Evolutionary conservation across 2,113 vertebrate species (phyloP).

Genomic region (Morone saxatilis): DNA sequence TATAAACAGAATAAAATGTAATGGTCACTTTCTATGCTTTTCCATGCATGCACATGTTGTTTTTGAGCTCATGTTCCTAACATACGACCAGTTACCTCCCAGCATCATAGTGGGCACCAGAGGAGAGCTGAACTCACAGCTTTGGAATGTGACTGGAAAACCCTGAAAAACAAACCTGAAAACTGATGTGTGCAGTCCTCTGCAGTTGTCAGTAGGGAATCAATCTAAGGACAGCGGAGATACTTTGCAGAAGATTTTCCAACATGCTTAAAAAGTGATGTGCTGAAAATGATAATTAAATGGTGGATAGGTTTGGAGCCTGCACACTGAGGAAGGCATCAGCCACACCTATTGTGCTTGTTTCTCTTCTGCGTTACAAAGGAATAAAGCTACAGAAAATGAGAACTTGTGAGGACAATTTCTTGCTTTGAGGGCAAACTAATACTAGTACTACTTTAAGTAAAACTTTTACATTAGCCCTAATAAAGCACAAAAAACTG

Average conservation of each 20-base stretch:
- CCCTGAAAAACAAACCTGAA: slow-evolving; percentile 73
- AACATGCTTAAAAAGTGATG: neutral
- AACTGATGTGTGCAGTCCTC: slow-evolving; percentile 53
- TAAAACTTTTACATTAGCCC: neutral
- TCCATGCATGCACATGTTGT: slow-evolving; percentile 42
- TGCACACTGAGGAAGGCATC: neutral
- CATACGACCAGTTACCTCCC: slow-evolving; percentile 64
- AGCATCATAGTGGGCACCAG: slow-evolving; percentile 77
- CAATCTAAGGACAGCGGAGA: neutral
- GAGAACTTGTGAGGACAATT: neutral
- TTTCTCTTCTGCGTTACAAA: neutral
- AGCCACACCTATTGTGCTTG: neutral
- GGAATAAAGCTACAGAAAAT: neutral
- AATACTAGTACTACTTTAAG: neutral
- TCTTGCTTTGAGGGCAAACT: neutral
- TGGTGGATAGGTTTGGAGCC: neutral
- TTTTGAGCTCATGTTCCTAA: slow-evolving; percentile 60
- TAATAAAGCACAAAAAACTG: neutral
- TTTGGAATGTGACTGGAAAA: slow-evolving; percentile 81
- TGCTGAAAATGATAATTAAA: neutral
- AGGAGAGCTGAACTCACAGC: slow-evolving; percentile 81
- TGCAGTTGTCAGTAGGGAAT: slow-evolving; percentile 47
- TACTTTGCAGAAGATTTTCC: neutral
- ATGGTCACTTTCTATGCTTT: neutral
- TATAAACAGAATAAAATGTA: neutral